Evolutionary conservation across 2,888 invertebrate genomes (phyloP).

Genomic region (Ypsolopha sequella): DNA sequence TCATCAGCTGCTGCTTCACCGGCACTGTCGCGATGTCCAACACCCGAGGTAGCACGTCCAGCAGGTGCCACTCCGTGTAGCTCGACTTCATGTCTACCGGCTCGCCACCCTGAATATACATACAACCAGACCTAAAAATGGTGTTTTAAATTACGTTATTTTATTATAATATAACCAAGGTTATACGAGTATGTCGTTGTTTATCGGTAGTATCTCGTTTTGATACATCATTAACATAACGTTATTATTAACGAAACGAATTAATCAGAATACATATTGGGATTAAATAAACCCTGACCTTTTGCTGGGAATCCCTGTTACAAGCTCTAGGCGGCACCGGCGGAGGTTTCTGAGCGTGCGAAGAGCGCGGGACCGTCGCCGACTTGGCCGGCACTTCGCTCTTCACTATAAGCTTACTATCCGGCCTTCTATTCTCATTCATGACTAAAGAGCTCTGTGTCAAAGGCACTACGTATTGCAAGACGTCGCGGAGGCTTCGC

Average conservation of each 20-base stretch:
- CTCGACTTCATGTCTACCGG: constrained; percentile 22
- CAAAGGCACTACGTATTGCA: constrained; percentile 51
- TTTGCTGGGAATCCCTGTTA: constrained; percentile 27
- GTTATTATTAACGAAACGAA: too few relatives aligned
- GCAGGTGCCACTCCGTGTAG: constrained; percentile 73
- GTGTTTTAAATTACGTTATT: not conserved
- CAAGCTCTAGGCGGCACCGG: constrained; percentile 50
- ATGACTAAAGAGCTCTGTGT: constrained; percentile 31
- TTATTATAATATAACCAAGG: too few relatives aligned
- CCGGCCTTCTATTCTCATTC: constrained; percentile 29
- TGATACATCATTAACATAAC: too few relatives aligned
- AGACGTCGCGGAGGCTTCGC: constrained; percentile 45
- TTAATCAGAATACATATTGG: too few relatives aligned
- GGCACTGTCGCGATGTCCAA: constrained; percentile 87
- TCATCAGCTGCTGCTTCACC: constrained; percentile 70
- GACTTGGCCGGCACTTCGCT: constrained; percentile 42
- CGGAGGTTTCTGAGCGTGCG: constrained; percentile 45
- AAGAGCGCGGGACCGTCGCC: constrained; percentile 47
- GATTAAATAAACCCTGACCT: constrained; percentile 18
- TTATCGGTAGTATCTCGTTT: too few relatives aligned
- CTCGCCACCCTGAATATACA: constrained; percentile 24
- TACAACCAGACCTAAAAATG: not conserved
- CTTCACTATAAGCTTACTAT: constrained; percentile 40
- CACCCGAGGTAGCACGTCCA: constrained; percentile 86
- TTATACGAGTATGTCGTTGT: too few relatives aligned